phyloP scores from a whole-genome alignment of 2,113 vertebrate genomes.

The Hippocampus comes region DNA sequence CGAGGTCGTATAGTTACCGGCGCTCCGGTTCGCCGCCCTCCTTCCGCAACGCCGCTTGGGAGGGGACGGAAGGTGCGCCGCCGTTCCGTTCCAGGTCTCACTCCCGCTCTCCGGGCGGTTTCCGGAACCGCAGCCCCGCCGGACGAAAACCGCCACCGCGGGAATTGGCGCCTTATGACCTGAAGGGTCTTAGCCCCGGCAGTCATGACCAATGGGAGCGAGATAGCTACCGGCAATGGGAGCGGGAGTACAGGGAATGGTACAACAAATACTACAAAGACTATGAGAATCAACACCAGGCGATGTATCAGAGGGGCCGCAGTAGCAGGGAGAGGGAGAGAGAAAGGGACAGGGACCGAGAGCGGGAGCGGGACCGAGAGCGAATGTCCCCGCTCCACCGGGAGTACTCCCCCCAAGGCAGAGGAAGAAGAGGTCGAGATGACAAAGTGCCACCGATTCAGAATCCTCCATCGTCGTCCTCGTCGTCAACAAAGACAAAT shows the following conservation, averaged over 20 bases:
- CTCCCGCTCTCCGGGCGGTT: conserved; percentile 77
- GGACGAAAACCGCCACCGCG: conserved; percentile 79
- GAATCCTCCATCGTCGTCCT: conserved; percentile 63
- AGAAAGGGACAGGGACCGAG: conserved; percentile 32
- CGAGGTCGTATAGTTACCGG: conserved; percentile 86
- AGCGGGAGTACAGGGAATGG: conserved; percentile 92
- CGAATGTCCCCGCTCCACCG: conserved; percentile 76
- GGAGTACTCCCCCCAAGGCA: conserved; percentile 83
- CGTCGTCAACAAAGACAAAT: conserved; percentile 66
- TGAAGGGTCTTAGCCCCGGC: conserved; percentile 79
- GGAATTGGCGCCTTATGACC: conserved; percentile 81
- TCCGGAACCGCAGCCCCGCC: conserved; percentile 80
- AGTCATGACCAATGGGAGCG: conserved; percentile 84
- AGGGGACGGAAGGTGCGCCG: conserved; percentile 40
- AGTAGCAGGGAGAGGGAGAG: conserved; percentile 64
- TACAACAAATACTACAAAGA: conserved; percentile 93
- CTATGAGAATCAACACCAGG: conserved; percentile 64
- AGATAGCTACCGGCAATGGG: conserved; percentile 90
- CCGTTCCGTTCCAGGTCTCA: conserved; percentile 79
- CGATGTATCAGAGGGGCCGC: conserved; percentile 52
- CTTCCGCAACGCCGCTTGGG: conserved; percentile 62
- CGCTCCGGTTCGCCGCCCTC: conserved; percentile 86
- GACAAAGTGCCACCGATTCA: conserved; percentile 74
- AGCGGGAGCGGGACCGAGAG: conserved; percentile 59
- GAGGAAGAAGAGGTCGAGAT: conserved; percentile 85